A percentile compares a stretch with the other conserved stretches of the same genome.
phyloP scores from a whole-genome alignment of 2,888 invertebrate species.

The Clistopyga incitator region DNA sequence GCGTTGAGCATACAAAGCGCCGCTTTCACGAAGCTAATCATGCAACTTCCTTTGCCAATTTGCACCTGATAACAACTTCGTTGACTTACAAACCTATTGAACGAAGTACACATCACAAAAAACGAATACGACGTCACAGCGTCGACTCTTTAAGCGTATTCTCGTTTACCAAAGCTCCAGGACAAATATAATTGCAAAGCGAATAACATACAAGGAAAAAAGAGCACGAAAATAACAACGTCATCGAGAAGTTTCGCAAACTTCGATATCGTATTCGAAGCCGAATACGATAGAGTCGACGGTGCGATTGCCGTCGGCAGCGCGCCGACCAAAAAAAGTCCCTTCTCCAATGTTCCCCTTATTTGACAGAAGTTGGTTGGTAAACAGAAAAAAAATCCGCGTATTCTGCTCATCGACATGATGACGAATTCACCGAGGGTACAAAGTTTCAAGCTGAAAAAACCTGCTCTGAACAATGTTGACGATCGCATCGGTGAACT shows the following conservation, averaged over 20 bases:
- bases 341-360: not conserved
- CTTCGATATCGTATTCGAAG: too few relatives aligned
- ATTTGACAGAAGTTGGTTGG: not conserved
- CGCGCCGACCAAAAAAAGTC: not conserved
- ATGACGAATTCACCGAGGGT: not conserved
- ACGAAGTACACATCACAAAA: not conserved
- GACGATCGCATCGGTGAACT: constrained; percentile 8
- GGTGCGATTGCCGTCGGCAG: constrained; percentile 32
- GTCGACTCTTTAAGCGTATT: too few relatives aligned
- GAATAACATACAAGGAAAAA: not conserved
- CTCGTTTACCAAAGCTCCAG: not conserved
- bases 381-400: not conserved
- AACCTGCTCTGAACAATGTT: not conserved
- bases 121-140: not conserved
- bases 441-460: not conserved
- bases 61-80: not conserved
- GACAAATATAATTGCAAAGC: not conserved
- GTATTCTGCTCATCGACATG: not conserved
- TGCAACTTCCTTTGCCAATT: not conserved
- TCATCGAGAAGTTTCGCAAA: constrained; percentile 15
- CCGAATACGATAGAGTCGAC: not conserved
- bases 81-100: not conserved
- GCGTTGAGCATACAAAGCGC: not conserved
- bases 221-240: constrained; percentile 4
- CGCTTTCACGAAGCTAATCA: not conserved